Conservation (phyloP, 1,140 invertebrate species). For the Bursaphelenchus mucronatus region DNA sequence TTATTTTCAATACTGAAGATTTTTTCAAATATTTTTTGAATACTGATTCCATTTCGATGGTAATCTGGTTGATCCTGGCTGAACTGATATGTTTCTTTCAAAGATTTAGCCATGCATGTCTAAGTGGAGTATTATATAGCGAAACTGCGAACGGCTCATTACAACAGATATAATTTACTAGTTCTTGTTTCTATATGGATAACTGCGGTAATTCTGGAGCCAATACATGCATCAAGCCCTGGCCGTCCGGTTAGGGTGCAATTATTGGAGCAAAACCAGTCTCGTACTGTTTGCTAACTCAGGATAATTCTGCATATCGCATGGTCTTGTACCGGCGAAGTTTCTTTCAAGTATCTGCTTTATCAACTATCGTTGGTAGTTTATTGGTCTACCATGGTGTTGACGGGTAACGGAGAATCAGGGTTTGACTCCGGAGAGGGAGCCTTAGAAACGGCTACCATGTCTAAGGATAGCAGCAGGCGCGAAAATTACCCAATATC, state of each 20-base stretch:
- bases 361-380: slow-evolving; percentile 80
- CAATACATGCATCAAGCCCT: slow-evolving; percentile 70
- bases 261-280: slow-evolving; percentile 57
- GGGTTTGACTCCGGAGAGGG: slow-evolving; percentile 64
- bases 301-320: slow-evolving; percentile 75
- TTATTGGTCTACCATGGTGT: slow-evolving; percentile 74
- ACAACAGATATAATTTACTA: slow-evolving; percentile 52
- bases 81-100: slow-evolving; percentile 68
- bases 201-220: slow-evolving; percentile 82
- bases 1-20: too few relatives aligned
- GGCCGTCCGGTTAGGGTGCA: slow-evolving; percentile 35
- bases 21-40: too few relatives aligned
- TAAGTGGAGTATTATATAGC: slow-evolving; percentile 48
- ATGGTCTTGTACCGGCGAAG: slow-evolving; percentile 71
- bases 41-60: background rate
- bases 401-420: slow-evolving; percentile 71
- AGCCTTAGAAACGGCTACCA: slow-evolving; percentile 77
- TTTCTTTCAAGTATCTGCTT: slow-evolving; percentile 80
- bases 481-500: slow-evolving; percentile 81
- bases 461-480: slow-evolving; percentile 86
- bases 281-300: slow-evolving; percentile 68
- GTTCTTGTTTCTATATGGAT: slow-evolving; percentile 70
- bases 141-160: slow-evolving; percentile 59
- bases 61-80: slow-evolving; percentile 62
- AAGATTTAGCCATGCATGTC: slow-evolving; percentile 67